Conservation (phyloP, 2,113 vertebrate species). For the Nerophis lumbriciformis region DNA sequence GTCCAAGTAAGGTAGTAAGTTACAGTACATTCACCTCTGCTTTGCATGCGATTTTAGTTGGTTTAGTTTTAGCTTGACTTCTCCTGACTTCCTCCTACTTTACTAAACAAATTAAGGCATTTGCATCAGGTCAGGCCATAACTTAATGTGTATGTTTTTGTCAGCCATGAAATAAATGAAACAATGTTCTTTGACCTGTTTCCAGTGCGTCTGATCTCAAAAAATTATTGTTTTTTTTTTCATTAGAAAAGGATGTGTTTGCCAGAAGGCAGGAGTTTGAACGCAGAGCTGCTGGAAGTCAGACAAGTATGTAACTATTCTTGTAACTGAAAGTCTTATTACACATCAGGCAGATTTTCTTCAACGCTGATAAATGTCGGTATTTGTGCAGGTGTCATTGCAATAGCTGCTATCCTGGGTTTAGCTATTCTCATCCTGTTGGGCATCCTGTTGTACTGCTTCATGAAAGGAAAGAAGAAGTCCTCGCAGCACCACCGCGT, state of each 20-base stretch:
- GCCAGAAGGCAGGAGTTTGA: conserved; percentile 17
- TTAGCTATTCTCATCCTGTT: conserved; percentile 77
- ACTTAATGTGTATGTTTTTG: background rate
- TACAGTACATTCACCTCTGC: too few species aligned
- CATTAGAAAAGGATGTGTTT: conserved; percentile 63
- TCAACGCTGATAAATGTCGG: background rate
- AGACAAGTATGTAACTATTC: conserved; percentile 48
- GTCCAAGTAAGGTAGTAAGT: too few species aligned
- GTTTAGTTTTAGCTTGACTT: too few species aligned
- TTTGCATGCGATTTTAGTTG: too few species aligned
- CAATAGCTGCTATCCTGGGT: conserved; percentile 69
- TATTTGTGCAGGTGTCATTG: conserved; percentile 52
- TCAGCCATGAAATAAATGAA: too few species aligned
- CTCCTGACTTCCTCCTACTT: too few species aligned
- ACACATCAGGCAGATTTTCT: background rate
- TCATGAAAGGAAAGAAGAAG: conserved; percentile 74
- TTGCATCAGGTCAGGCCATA: background rate
- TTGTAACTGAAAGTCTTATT: background rate
- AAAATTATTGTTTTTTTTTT: background rate
- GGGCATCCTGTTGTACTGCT: conserved; percentile 76
- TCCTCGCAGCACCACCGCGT: conserved; percentile 62
- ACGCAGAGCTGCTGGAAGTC: accelerated
- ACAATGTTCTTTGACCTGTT: background rate
- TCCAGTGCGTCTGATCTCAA: background rate
- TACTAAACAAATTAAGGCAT: background rate